These are phyloP conservation scores for Anastrepha obliqua DNA, from an alignment of 1,140 invertebrate species.

Conservation along the genomic window DNA sequence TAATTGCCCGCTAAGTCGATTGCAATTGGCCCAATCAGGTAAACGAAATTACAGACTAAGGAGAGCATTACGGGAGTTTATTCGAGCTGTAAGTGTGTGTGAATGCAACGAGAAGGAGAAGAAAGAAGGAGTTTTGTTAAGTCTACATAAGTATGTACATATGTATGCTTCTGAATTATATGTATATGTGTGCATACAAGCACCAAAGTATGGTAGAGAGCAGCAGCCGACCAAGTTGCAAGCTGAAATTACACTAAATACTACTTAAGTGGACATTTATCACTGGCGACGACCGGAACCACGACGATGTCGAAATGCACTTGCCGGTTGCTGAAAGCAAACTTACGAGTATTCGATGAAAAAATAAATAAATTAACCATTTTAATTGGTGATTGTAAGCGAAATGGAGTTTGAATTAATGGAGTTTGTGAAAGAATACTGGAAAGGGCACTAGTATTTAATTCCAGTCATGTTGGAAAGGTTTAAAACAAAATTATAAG, in stretches of 20 bases:
- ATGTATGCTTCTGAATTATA: background rate
- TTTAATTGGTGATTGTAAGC: constrained; percentile 43
- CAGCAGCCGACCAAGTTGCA: constrained; percentile 65
- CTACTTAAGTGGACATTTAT: constrained; percentile 74
- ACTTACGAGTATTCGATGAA: background rate
- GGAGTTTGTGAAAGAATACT: background rate
- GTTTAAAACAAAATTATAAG: background rate
- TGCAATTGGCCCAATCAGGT: constrained; percentile 55
- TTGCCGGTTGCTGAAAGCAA: constrained; percentile 4
- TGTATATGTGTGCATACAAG: background rate
- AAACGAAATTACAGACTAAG: constrained; percentile 56
- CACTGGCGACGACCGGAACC: constrained; percentile 57
- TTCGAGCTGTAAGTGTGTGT: background rate
- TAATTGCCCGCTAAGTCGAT: constrained; percentile 71
- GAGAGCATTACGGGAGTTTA: constrained; percentile 55
- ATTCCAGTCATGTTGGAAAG: background rate
- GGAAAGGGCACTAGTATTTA: too few species aligned
- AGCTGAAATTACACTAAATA: constrained; percentile 74
- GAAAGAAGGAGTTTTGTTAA: constrained; percentile 6
- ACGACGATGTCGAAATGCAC: constrained; percentile 18
- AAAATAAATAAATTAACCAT: constrained; percentile 36
- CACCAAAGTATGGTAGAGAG: background rate
- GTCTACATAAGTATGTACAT: background rate
- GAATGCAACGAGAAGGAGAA: background rate
- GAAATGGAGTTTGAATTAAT: background rate